phyloP scores from a whole-genome alignment of 2,113 vertebrate species.

The Probosciger aterrimus region DNA sequence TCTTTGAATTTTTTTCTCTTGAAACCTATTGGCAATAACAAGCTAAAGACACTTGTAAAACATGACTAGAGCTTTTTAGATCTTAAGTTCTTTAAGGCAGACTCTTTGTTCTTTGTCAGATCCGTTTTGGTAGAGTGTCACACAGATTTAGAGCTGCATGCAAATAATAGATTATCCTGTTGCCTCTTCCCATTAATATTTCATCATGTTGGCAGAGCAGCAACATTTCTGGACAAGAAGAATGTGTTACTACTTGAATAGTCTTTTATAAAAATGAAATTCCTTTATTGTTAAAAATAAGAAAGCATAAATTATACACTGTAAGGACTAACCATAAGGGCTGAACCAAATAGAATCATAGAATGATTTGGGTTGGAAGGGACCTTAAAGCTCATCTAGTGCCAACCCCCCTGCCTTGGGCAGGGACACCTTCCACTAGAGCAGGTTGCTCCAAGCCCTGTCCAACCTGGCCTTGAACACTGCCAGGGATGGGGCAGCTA shows the following conservation, averaged over 20 bases:
- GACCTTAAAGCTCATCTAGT: background rate
- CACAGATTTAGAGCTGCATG: background rate
- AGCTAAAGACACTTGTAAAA: constrained; percentile 31
- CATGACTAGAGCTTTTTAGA: constrained; percentile 15
- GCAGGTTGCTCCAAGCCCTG: background rate
- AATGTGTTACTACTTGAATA: background rate
- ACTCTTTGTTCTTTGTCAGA: constrained; percentile 53
- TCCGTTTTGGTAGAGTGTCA: background rate
- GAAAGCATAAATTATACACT: background rate
- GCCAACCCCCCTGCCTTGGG: background rate
- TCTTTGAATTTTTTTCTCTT: background rate
- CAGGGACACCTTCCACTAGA: background rate
- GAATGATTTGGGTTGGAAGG: background rate
- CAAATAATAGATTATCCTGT: constrained; percentile 27
- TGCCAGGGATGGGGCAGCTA: background rate
- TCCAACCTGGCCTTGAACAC: background rate
- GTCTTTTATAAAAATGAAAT: background rate
- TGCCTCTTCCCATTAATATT: constrained; percentile 30
- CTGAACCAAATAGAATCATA: background rate
- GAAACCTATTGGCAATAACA: constrained; percentile 22
- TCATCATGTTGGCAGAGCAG: background rate
- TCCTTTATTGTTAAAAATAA: background rate
- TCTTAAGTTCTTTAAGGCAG: background rate
- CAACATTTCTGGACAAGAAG: constrained; percentile 3
- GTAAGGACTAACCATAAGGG: background rate